Evolutionary conservation across 2,888 invertebrate species (phyloP).

Genomic region (Pterostichus madidus): DNA sequence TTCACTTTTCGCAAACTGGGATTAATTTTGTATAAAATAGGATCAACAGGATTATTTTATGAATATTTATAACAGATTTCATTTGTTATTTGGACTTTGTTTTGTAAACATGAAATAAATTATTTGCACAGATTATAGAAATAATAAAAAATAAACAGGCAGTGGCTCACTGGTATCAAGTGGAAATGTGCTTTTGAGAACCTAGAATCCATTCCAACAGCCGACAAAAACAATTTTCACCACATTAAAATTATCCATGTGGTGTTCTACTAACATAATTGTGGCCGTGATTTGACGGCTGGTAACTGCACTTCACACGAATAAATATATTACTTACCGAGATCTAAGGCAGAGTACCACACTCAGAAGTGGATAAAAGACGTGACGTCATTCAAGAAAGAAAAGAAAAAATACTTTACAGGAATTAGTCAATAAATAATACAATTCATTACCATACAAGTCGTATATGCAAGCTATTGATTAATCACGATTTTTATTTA

Average conservation of each 20-base stretch:
- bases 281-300: too few species aligned
- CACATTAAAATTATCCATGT: not conserved
- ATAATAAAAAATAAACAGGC: not conserved
- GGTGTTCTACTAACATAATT: too few species aligned
- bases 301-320: too few species aligned
- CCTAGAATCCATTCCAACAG: not conserved
- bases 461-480: constrained; percentile 4
- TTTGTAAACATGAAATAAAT: constrained; percentile 26
- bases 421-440: not conserved
- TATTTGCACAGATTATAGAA: not conserved
- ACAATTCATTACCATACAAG: constrained; percentile 22
- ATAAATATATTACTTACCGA: too few species aligned
- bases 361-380: too few species aligned
- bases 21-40: constrained; percentile 30
- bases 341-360: too few species aligned
- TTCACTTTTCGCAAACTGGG: constrained; percentile 14
- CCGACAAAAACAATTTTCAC: not conserved
- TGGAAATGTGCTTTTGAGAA: too few species aligned
- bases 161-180: too few species aligned
- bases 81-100: constrained; percentile 1
- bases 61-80: constrained; percentile 25
- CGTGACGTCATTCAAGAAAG: too few species aligned
- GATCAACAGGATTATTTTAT: constrained; percentile 1
- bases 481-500: constrained; percentile 24
- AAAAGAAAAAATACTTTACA: too few species aligned